phyloP scores from a whole-genome alignment of 2,797 vertebrate species.

The Xenentodon cancila region DNA sequence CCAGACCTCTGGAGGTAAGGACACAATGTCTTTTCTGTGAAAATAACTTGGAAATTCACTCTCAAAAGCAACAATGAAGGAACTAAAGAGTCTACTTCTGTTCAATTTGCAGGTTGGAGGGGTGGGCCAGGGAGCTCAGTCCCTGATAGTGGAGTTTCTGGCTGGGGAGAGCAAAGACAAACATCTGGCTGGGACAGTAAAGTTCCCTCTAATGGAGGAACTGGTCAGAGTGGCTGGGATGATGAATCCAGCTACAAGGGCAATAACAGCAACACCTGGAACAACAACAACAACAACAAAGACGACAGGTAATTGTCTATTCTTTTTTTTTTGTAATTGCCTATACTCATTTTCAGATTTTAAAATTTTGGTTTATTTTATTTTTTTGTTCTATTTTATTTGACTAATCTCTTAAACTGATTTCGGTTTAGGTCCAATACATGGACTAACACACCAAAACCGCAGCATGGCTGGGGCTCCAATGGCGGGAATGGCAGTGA shows the following conservation, averaged over 20 bases:
- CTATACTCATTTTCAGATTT: neutral
- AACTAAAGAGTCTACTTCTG: neutral
- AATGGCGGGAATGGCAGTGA: slow-evolving; percentile 75
- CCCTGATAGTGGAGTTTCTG: slow-evolving; percentile 85
- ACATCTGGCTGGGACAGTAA: slow-evolving; percentile 91
- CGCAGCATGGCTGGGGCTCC: slow-evolving; percentile 85
- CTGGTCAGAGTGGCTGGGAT: slow-evolving; percentile 89
- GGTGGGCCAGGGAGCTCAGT: slow-evolving; percentile 84
- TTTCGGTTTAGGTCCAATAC: slow-evolving; percentile 75
- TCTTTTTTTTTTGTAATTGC: neutral
- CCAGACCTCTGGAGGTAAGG: slow-evolving; percentile 85
- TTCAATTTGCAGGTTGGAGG: slow-evolving; percentile 77
- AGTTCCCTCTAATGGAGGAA: slow-evolving; percentile 77
- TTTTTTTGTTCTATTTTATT: neutral
- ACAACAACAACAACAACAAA: slow-evolving; percentile 84
- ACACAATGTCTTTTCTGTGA: neutral
- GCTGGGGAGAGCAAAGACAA: slow-evolving; percentile 90
- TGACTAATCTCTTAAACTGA: neutral
- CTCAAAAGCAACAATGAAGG: neutral
- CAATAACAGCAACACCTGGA: slow-evolving; percentile 82
- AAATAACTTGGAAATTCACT: neutral
- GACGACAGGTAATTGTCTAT: slow-evolving; percentile 82
- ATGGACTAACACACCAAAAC: slow-evolving; percentile 88
- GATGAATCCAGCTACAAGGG: slow-evolving; percentile 86
- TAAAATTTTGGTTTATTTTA: no score